Evolutionary conservation across 2,113 vertebrate species (phyloP), one percentile per base, ranked within the genome.

Genomic region (Vulpes lagopus): DNA sequence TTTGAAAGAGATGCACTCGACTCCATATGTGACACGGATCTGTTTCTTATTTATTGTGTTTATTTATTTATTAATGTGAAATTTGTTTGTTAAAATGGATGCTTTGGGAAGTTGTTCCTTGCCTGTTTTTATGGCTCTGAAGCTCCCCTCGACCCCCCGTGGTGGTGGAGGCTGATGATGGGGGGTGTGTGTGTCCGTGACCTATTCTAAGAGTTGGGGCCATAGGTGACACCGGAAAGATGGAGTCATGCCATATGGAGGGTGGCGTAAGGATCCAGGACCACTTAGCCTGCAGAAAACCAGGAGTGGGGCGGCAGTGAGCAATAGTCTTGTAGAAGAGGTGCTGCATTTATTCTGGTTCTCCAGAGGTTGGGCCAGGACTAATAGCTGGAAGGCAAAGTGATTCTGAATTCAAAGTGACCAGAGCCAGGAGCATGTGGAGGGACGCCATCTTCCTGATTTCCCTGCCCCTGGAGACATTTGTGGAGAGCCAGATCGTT

Each of bases 131-230:
- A 78, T 19, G 67, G 25, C 86, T 89, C 55, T 62, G 59, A 38
- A 65, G 17, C 8, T 7, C n/a, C 12, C 32, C 55, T 8, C 0
- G 15, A 10, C 4, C 15, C 15, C 32, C 23, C 4, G 0, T 2
- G 35, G 57, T 25, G 78, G 22, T 30, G 19, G 20, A 17, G 53
- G 27, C n/a, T n/a, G 57, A 20, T 19, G 5, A 2, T 10, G 38
- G 22, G 30, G 6, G 14, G 22, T 19, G 16, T 23, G 17, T 17
- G 27, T 51, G 30, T 57, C 25, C 53, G 1, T 22, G 6, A 38
- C 22, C 30, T 16, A 1, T n/a, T 23, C 19, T 27, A 82, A 91
- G 64, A 79, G n/a, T 38, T 15, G 11, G 49, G 22, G n/a, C 27
- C 64, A 3, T 19, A 0, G 3, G n/a, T n/a, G 90, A 49, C 16